Evolutionary conservation across 2,113 vertebrate genomes (phyloP).

Genomic region (Girardinichthys multiradiatus): DNA sequence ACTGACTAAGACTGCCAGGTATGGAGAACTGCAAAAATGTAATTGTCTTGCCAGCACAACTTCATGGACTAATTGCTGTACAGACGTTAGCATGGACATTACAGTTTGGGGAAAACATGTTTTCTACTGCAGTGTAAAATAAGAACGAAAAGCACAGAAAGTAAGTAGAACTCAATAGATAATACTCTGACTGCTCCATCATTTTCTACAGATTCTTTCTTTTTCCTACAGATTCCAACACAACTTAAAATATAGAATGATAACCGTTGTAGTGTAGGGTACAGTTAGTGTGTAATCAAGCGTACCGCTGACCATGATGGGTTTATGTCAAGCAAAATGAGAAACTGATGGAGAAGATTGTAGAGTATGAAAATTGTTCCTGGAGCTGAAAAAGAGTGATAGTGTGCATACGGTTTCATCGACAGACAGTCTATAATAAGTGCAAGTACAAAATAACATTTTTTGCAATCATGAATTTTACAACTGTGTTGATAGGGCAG

Average conservation of each 20-base stretch:
- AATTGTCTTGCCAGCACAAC: not conserved
- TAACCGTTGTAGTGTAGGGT: conserved; percentile 10
- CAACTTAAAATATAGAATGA: conserved; percentile 13
- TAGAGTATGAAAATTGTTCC: conserved; percentile 38
- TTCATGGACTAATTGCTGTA: not conserved
- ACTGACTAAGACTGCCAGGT: not conserved
- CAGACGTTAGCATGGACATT: conserved; percentile 1
- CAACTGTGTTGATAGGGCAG: conserved; percentile 3
- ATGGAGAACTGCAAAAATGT: not conserved
- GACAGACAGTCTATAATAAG: conserved; percentile 35
- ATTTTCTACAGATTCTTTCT: not conserved
- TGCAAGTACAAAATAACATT: conserved; percentile 31
- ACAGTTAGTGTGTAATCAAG: conserved; percentile 34
- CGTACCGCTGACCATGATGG: conserved; percentile 31
- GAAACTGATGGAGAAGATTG: conserved; percentile 41
- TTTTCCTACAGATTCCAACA: not conserved
- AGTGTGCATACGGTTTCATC: conserved; percentile 23
- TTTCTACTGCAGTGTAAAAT: not conserved
- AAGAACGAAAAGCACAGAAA: not conserved
- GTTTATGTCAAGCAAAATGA: conserved; percentile 30
- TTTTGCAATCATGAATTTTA: conserved; percentile 27
- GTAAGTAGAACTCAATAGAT: conserved; percentile 9
- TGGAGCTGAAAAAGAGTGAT: conserved; percentile 28
- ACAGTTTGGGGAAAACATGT: not conserved
- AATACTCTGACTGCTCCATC: conserved; percentile 9